Evolutionary conservation across 2,797 vertebrate species (phyloP).

Genomic region (Lindbergichthys nudifrons): DNA sequence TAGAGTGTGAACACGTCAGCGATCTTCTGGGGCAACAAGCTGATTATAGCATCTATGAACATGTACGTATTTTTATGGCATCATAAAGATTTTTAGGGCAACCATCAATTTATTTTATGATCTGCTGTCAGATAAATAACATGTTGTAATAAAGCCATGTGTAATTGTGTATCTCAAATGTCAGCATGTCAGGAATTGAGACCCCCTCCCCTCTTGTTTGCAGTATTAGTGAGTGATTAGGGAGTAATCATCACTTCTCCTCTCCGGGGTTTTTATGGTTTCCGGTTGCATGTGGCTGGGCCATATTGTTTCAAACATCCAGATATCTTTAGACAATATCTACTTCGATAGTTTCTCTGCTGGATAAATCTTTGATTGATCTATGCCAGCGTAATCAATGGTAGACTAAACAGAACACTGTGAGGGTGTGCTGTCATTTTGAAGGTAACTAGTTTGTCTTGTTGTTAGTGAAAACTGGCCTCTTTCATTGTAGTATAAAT

Average conservation of each 20-base stretch:
- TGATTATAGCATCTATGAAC: slow-evolving; percentile 21
- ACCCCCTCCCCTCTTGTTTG: neutral
- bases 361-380: too few species aligned
- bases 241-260: neutral
- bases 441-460: too few species aligned
- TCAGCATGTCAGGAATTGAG: neutral
- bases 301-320: too few species aligned
- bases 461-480: too few species aligned
- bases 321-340: too few species aligned
- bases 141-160: neutral
- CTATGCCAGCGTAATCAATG: too few species aligned
- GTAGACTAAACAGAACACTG: too few species aligned
- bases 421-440: too few species aligned
- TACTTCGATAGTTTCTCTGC: too few species aligned
- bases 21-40: slow-evolving; percentile 2
- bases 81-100: slow-evolving; percentile 15
- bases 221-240: slow-evolving; percentile 6
- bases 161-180: neutral
- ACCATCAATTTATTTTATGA: neutral
- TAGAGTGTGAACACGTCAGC: slow-evolving; percentile 5
- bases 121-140: slow-evolving; percentile 5
- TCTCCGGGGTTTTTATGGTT: neutral
- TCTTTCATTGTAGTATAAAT: too few species aligned
- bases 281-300: neutral
- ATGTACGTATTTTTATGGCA: slow-evolving; percentile 8